Conservation (phyloP, 37 sponge, comb jelly and placozoan genomes). For the Mnemiopsis leidyi region DNA sequence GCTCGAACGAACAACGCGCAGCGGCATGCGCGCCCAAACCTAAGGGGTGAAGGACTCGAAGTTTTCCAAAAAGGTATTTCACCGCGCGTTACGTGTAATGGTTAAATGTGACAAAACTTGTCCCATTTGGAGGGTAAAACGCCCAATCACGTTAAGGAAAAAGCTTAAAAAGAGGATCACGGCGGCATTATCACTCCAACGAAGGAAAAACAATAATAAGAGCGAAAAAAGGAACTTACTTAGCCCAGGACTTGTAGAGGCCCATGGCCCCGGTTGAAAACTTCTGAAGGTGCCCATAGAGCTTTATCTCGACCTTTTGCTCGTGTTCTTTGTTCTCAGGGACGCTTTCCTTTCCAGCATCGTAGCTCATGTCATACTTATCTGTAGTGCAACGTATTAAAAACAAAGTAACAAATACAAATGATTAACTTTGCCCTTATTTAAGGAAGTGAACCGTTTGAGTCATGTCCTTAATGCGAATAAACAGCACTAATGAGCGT, state of each 20-base stretch:
- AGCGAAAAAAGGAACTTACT: background rate
- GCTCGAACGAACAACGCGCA: too few relatives aligned
- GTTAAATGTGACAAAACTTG: background rate
- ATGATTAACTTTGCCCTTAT: too few relatives aligned
- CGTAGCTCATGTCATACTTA: conserved; percentile 28
- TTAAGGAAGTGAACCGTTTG: too few relatives aligned
- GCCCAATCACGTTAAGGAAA: background rate
- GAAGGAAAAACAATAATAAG: background rate
- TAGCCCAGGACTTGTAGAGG: conserved; percentile 53
- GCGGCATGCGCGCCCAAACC: background rate
- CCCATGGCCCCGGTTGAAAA: conserved; percentile 44
- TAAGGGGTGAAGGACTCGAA: background rate
- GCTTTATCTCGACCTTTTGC: conserved; percentile 64
- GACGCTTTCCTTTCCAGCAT: background rate
- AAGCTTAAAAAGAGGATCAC: background rate
- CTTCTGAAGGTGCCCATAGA: conserved; percentile 54
- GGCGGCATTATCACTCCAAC: too few relatives aligned
- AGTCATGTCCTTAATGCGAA: too few relatives aligned
- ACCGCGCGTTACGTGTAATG: background rate
- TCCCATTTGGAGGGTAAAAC: background rate
- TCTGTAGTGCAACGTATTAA: too few relatives aligned
- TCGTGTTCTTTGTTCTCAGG: background rate
- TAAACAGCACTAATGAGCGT: too few relatives aligned
- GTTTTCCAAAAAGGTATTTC: background rate
- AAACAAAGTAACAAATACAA: too few relatives aligned